Base-by-base conservation (phyloP, 2,888 invertebrate species). In the Eupithecia vulgata region DNA sequence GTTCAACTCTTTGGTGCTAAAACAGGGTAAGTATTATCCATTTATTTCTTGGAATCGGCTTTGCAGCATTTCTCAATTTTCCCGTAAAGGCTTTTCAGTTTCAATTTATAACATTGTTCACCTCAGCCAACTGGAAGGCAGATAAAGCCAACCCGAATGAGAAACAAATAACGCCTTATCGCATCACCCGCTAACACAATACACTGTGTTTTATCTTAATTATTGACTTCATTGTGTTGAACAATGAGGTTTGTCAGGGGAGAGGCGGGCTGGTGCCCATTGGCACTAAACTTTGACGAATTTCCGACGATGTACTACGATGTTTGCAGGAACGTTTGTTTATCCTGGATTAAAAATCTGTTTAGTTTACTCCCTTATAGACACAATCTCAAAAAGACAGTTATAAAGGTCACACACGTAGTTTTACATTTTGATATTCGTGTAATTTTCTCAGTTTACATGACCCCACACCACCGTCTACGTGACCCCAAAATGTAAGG, bases 201-300 rank as follows among this genome's bases (percentile, higher is more conserved):
- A 73, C 68, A 40, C 68, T 35, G 61, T 42, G 64, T 72, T 77
- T 74, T 72, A 77, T 74, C 73, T 75, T 72, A 74, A 77, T 77
- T 72, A 75, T 74, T 61, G 68, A 61, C 66, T 72, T 71, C 77
- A 75, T 75, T 75, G 74, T 75, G 75, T 35, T 42, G 25, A 64
- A 78, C 72, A 76, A 76, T 68, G 76, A 66, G 66, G 67, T 65
- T 71, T 59, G 73, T 71, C 67, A 61, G 76, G 34, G 37, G 57
- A 67, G 57, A 68, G 68, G 64, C 40, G 62, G 71, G 72, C 30
- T 8, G 15, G 61, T 69, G 65, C 73, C 52, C 17, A 42, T 71
- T 70, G 52, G 70, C n/a, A 66, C 68, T 62, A 62, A 62, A 17
- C 62, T n/a, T 30, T 35, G 37, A 34, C n/a, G 61, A 34, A 61